Evolutionary conservation across 2,888 invertebrate species (phyloP).

Genomic region (Eurytoma californica): DNA sequence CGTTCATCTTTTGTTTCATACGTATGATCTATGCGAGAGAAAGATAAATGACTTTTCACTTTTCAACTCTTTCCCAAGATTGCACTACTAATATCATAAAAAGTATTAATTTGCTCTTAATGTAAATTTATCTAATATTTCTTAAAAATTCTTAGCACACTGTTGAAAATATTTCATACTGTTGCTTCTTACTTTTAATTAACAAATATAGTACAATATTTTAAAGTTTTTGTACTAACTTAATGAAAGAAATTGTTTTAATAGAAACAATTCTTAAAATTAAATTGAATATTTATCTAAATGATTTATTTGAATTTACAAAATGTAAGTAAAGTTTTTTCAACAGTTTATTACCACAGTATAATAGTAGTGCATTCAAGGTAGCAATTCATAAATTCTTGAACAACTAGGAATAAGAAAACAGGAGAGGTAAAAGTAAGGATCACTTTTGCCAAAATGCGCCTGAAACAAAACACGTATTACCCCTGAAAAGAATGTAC

Average conservation of each 20-base stretch:
- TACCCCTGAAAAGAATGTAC: constrained; percentile 70
- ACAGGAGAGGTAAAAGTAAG: constrained; percentile 35
- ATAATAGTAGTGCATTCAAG: constrained; percentile 58
- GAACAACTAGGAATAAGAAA: constrained; percentile 39
- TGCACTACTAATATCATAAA: constrained; percentile 17
- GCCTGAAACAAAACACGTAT: constrained; percentile 71
- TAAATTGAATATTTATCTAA: background rate
- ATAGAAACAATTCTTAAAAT: background rate
- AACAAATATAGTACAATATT: background rate
- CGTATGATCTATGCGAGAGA: background rate
- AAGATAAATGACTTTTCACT: constrained; percentile 21
- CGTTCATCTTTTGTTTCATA: background rate
- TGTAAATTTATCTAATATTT: background rate
- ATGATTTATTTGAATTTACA: background rate
- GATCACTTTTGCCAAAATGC: constrained; percentile 67
- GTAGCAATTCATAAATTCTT: constrained; percentile 62
- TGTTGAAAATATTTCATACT: constrained; percentile 16
- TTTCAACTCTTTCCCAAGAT: constrained; percentile 11
- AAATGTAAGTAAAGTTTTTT: constrained; percentile 11
- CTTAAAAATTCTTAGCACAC: constrained; percentile 2
- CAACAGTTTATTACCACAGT: constrained; percentile 24
- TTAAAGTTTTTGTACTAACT: background rate
- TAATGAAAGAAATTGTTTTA: background rate
- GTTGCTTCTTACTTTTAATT: background rate
- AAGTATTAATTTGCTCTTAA: background rate